These are phyloP conservation scores for Apeira syringaria DNA, from an alignment of 2,888 invertebrate genomes.

Conservation along the genomic window DNA sequence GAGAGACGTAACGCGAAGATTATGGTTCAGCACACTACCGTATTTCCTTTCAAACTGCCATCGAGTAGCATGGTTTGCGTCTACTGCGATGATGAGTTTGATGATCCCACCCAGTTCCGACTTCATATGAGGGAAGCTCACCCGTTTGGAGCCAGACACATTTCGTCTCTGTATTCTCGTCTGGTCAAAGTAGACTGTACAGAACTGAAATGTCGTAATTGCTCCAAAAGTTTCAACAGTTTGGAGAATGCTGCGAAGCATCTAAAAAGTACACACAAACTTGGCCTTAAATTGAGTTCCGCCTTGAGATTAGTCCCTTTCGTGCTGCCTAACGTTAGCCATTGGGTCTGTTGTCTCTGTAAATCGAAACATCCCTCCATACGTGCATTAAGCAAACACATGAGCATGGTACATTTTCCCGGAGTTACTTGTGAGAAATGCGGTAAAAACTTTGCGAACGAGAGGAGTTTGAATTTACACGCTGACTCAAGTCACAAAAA, in stretches of 20 bases:
- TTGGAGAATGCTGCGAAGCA: slow-evolving; percentile 43
- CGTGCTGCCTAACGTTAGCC: slow-evolving; percentile 7
- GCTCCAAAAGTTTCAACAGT: slow-evolving; percentile 36
- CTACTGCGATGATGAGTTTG: slow-evolving; percentile 64
- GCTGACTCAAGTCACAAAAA: slow-evolving; percentile 8
- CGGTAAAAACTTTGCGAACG: slow-evolving; percentile 16
- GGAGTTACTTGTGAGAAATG: slow-evolving; percentile 29
- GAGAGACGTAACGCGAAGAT: slow-evolving; percentile 58
- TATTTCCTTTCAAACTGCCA: slow-evolving; percentile 71
- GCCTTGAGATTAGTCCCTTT: slow-evolving; percentile 20
- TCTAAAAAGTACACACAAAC: slow-evolving; percentile 40
- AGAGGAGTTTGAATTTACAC: slow-evolving; percentile 6
- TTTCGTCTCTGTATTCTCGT: background rate
- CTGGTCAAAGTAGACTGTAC: slow-evolving; percentile 54
- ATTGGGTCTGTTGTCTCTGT: slow-evolving; percentile 18
- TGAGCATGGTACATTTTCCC: slow-evolving; percentile 30
- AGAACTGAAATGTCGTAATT: slow-evolving; percentile 52
- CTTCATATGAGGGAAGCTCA: slow-evolving; percentile 53
- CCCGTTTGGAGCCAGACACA: background rate
- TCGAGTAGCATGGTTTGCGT: slow-evolving; percentile 67
- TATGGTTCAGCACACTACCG: slow-evolving; percentile 68
- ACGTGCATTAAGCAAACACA: slow-evolving; percentile 24
- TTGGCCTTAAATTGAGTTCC: slow-evolving; percentile 15
- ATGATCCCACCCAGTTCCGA: slow-evolving; percentile 54
- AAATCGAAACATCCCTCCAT: background rate